A percentile compares a stretch with the other conserved stretches of the same genome.
These are phyloP conservation scores for Notarius lentiginosus DNA, from an alignment of 2,113 vertebrate genomes.

Conservation along the genomic window DNA sequence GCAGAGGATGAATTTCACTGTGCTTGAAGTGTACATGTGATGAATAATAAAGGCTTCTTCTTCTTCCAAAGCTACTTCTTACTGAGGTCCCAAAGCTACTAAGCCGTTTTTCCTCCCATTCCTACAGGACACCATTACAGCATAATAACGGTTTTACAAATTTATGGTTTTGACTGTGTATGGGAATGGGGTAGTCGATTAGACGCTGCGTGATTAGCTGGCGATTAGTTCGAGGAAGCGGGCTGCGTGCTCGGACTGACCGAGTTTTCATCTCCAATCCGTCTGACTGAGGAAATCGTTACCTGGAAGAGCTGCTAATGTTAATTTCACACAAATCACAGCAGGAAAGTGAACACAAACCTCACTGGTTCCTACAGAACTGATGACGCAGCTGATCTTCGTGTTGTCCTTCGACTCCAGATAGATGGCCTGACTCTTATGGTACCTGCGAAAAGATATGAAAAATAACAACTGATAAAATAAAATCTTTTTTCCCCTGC, in stretches of 20 bases:
- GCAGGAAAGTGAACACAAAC: slow-evolving; percentile 64
- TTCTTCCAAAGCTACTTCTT: too few species aligned
- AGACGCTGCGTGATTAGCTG: not conserved
- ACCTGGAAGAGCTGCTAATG: slow-evolving; percentile 5
- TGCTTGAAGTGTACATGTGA: too few species aligned
- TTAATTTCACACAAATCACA: slow-evolving; percentile 28
- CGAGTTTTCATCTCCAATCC: not conserved
- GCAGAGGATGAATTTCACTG: too few species aligned
- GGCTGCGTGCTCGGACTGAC: not conserved
- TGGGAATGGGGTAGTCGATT: not conserved
- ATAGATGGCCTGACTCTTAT: slow-evolving; percentile 98
- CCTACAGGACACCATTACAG: too few species aligned
- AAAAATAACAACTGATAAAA: not conserved
- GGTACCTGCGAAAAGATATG: slow-evolving; percentile 80
- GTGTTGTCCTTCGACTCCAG: slow-evolving; percentile 98
- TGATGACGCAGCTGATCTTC: slow-evolving; percentile 98
- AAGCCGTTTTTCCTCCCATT: too few species aligned
- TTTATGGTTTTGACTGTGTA: too few species aligned
- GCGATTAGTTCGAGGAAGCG: not conserved
- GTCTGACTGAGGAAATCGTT: not conserved
- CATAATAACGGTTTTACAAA: too few species aligned
- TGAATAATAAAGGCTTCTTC: too few species aligned
- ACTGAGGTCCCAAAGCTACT: too few species aligned
- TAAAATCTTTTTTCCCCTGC: not conserved
- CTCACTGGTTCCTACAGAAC: slow-evolving; percentile 96